These are phyloP conservation scores for Drosophila mojavensis DNA, from an alignment of 1,140 invertebrate species.

Conservation along the genomic window DNA sequence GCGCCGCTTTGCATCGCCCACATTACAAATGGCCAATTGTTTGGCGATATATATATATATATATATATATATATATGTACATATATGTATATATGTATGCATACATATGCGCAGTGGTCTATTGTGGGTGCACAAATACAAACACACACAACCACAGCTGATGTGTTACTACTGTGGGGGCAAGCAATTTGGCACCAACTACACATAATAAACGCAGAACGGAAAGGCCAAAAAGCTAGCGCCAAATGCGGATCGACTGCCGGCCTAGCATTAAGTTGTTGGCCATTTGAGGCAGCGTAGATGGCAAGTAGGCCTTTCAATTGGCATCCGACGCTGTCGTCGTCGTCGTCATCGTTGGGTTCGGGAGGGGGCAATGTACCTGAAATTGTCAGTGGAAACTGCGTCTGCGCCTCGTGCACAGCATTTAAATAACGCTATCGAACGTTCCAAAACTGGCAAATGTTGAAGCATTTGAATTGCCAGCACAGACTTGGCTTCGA, in stretches of 20 bases:
- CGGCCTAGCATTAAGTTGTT: constrained; percentile 53
- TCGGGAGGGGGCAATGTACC: constrained; percentile 47
- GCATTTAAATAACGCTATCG: constrained; percentile 57
- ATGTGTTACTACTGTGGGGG: constrained; percentile 69
- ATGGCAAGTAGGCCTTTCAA: constrained; percentile 14
- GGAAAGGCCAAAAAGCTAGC: constrained; percentile 75
- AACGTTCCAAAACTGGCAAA: constrained; percentile 9
- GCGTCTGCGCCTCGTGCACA: constrained; percentile 57
- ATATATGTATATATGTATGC: too few species aligned
- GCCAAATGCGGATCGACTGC: constrained; percentile 61
- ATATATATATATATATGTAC: neutral
- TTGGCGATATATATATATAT: neutral
- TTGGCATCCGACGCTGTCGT: constrained; percentile 20
- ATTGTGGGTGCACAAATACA: constrained; percentile 70
- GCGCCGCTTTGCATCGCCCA: constrained; percentile 51
- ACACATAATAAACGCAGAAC: constrained; percentile 58
- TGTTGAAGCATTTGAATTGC: constrained; percentile 38
- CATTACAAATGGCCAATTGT: constrained; percentile 33
- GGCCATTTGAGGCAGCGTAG: constrained; percentile 61
- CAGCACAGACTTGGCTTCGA: constrained; percentile 42
- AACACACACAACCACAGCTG: constrained; percentile 8
- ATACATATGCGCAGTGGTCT: neutral
- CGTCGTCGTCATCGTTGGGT: neutral
- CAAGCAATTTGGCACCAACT: constrained; percentile 74
- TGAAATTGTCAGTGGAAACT: constrained; percentile 39